Base-by-base conservation (phyloP, 2,113 vertebrate species). In the Archilochus colubris region DNA sequence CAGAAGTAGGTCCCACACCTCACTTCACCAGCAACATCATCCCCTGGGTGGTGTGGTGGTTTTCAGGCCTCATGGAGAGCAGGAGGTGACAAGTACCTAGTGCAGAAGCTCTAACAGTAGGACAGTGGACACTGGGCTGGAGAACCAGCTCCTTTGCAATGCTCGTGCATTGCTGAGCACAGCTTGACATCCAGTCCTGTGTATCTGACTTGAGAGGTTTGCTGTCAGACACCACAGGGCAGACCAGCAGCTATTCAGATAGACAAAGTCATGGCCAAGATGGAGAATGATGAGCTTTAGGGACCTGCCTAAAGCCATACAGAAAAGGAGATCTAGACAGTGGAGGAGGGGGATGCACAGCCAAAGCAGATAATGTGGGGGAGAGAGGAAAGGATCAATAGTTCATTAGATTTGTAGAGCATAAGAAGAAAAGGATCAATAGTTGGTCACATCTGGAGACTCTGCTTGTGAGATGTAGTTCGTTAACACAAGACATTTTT, bases 351-450 rank as follows among this genome's bases (percentile, higher is more conserved):
- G 27, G 13, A 25, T 30, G 30, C 58, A 15, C 14, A 62, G n/a
- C 43, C 50, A 75, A 62, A 80, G 78, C 62, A 73, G 58, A 91
- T 81, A 67, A 78, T 24, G 19, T 40, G 40, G 33, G 43, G 15
- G 14, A 46, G 91, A 67, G 33, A 92, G 55, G 48, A 70, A 62
- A 48, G 64, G 87, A 92, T 95, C 93, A 55, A 89, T 96, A 95
- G 72, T 83, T 89, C 82, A 86, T 96, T 83, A 91, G 51, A 66
- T 59, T 46, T 86, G 67, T 38, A 40, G 33, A 55, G n/a, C 15
- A 83, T 68, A 18, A 91, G 55, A 53, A 92, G 58, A 53, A 86
- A 77, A 40, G 38, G 51, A 90, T 95, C 64, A 0, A 90, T 96
- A 94, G 55, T 80, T 93, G 78, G 88, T 93, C 72, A 66, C 36